Evolutionary conservation across 2,113 vertebrate species (phyloP).

Genomic region (Hippopotamus amphibius): DNA sequence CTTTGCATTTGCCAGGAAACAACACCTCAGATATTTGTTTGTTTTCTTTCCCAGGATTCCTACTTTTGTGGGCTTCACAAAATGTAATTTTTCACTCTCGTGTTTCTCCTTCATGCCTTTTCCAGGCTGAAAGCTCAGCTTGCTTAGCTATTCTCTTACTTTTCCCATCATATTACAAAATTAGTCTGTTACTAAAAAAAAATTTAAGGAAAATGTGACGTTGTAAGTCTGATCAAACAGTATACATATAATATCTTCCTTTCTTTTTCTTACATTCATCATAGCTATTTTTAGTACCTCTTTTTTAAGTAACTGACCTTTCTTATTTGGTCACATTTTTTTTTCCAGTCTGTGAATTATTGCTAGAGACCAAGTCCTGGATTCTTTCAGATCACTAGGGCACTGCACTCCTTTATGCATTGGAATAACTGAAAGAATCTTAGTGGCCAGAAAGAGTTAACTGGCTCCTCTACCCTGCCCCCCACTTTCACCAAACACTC

Average conservation of each 20-base stretch:
- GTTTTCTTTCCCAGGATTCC: neutral
- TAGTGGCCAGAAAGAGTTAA: neutral
- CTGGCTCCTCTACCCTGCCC: rapidly evolving
- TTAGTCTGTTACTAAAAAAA: neutral
- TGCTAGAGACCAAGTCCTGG: neutral
- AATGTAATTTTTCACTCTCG: neutral
- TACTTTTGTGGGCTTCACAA: neutral
- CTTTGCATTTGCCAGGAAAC: neutral
- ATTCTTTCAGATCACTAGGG: neutral
- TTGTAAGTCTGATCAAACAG: conserved; percentile 2
- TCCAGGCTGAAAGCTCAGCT: neutral
- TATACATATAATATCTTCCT: neutral
- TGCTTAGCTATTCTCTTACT: neutral
- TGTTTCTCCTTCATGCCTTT: neutral
- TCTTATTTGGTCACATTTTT: conserved; percentile 48
- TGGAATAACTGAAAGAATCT: neutral
- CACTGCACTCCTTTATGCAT: too few species aligned
- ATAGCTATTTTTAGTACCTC: conserved; percentile 54
- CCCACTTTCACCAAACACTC: neutral
- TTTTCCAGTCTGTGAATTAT: conserved; percentile 16
- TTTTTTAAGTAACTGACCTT: conserved; percentile 34
- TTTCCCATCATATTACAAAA: conserved; percentile 2
- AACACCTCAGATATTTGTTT: neutral
- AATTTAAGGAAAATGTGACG: neutral
- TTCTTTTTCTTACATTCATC: conserved; percentile 30